A percentile compares a stretch with the other conserved stretches of the same genome.
These are phyloP conservation scores for Tragelaphus scriptus DNA, from an alignment of 2,113 vertebrate species.

Conservation along the genomic window DNA sequence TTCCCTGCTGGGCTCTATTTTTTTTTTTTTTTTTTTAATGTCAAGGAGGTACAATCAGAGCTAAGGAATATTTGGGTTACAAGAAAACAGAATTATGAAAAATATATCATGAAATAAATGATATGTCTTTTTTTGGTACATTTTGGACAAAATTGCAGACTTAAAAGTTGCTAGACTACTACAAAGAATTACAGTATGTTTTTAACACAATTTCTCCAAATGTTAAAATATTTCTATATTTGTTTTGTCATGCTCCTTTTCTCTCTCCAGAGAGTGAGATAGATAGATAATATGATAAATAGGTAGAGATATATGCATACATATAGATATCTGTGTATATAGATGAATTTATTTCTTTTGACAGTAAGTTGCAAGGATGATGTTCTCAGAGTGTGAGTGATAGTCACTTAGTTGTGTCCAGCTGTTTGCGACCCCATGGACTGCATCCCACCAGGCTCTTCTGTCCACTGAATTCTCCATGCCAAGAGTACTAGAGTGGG, in stretches of 20 bases:
- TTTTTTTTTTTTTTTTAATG: neutral
- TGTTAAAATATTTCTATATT: neutral
- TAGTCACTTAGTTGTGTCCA: neutral
- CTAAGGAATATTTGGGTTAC: neutral
- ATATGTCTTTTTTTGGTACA: neutral
- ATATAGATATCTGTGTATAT: neutral
- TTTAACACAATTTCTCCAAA: neutral
- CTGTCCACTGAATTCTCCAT: neutral
- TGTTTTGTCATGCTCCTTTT: neutral
- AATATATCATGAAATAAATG: neutral
- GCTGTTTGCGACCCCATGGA: neutral
- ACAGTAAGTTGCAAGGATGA: neutral
- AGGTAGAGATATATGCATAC: neutral
- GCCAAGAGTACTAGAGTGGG: neutral
- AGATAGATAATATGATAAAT: neutral
- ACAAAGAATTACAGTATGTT: neutral
- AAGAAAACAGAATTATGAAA: neutral
- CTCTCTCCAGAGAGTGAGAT: neutral
- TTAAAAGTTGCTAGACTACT: neutral
- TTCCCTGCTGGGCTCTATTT: too few species aligned
- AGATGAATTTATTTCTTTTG: neutral
- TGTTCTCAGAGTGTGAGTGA: neutral
- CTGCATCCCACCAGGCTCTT: fast-evolving
- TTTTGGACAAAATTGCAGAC: neutral
- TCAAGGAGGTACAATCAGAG: neutral